Percentiles rank a stretch among this genome's conserved stretches.
phyloP scores from a whole-genome alignment of 2,113 vertebrate genomes.

The Thomomys bottae region DNA sequence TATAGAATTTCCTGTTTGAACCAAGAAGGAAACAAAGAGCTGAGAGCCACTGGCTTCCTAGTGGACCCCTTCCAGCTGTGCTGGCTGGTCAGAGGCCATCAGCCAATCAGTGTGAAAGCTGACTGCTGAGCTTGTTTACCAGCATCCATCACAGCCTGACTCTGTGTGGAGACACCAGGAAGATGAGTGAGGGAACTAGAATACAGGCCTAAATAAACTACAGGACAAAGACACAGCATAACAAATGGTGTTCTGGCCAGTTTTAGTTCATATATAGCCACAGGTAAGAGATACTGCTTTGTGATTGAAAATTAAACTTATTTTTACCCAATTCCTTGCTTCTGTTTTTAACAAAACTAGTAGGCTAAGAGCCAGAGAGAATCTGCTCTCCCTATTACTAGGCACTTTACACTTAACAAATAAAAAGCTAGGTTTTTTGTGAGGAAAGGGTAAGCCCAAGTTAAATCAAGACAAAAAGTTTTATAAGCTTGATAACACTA shows the following conservation, averaged over 20 bases:
- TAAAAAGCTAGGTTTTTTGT: slow-evolving; percentile 66
- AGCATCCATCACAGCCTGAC: background rate
- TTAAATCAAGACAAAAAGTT: slow-evolving; percentile 37
- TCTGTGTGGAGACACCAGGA: slow-evolving; percentile 28
- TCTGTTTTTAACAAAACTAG: slow-evolving; percentile 36
- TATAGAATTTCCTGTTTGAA: slow-evolving; percentile 70
- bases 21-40: slow-evolving; percentile 63
- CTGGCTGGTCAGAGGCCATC: slow-evolving; percentile 61
- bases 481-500: slow-evolving; percentile 55
- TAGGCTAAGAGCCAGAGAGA: slow-evolving; percentile 8
- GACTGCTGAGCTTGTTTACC: slow-evolving; percentile 69
- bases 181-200: slow-evolving; percentile 26
- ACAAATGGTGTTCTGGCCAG: slow-evolving; percentile 23
- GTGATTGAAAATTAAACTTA: slow-evolving; percentile 9
- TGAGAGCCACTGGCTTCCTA: slow-evolving; percentile 77
- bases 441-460: background rate
- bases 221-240: slow-evolving; percentile 17
- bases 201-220: background rate
- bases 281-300: slow-evolving; percentile 79
- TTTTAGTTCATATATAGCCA: slow-evolving; percentile 61
- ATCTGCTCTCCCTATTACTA: background rate
- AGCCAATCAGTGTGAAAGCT: slow-evolving; percentile 67
- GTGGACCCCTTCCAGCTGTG: slow-evolving; percentile 75
- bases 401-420: slow-evolving; percentile 40
- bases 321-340: background rate